A percentile compares a stretch with the other conserved stretches of the same genome.
These are phyloP conservation scores for Folsomia candida DNA, from an alignment of 2,888 invertebrate species.

Conservation along the genomic window DNA sequence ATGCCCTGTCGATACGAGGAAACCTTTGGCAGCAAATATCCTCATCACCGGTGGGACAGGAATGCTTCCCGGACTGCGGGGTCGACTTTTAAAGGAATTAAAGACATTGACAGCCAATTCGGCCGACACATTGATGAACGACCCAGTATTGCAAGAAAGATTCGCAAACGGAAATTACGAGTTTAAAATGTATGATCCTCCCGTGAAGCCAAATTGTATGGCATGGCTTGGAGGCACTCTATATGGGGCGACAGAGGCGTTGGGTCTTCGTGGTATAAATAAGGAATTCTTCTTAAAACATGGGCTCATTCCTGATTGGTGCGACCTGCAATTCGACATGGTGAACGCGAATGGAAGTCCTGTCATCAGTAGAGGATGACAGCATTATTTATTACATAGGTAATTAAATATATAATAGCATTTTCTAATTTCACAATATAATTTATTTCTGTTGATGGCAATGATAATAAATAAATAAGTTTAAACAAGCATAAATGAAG, in stretches of 20 bases:
- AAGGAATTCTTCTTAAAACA: constrained; percentile 72
- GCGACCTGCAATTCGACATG: constrained; percentile 63
- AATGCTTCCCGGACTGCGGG: constrained; percentile 77
- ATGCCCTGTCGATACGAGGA: constrained; percentile 80
- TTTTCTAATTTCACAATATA: too few relatives aligned
- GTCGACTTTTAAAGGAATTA: constrained; percentile 76
- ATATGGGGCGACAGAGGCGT: constrained; percentile 72
- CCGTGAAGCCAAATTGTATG: constrained; percentile 75
- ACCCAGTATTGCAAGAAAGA: constrained; percentile 23
- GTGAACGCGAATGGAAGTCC: constrained; percentile 23
- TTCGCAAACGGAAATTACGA: constrained; percentile 33
- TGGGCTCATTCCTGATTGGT: constrained; percentile 79
- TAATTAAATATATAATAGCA: too few relatives aligned
- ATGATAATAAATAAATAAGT: too few relatives aligned
- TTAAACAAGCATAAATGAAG: too few relatives aligned
- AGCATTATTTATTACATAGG: too few relatives aligned
- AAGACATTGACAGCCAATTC: constrained; percentile 62
- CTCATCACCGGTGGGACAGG: constrained; percentile 83
- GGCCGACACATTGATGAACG: constrained; percentile 60
- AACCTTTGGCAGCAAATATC: constrained; percentile 75
- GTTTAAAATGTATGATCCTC: constrained; percentile 78
- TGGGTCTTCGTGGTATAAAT: constrained; percentile 67
- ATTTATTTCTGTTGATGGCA: too few relatives aligned
- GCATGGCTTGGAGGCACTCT: constrained; percentile 86
- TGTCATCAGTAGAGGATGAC: constrained; percentile 14